Conservation (phyloP, 2,113 vertebrate genomes). For the Eublepharis macularius region DNA sequence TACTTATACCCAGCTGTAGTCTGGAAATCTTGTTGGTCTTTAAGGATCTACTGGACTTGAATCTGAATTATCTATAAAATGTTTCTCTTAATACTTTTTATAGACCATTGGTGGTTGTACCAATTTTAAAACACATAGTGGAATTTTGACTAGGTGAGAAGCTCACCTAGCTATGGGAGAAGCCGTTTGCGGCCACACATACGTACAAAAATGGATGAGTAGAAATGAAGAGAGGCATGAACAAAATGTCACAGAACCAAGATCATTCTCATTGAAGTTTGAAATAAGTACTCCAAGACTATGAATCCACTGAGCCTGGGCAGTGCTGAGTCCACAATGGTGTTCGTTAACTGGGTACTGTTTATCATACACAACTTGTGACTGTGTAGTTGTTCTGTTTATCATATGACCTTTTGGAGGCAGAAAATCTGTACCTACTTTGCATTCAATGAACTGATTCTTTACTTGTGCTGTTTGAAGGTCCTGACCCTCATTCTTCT, state of each 20-base stretch:
- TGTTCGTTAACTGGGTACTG: not conserved
- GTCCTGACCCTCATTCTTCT: conserved; percentile 22
- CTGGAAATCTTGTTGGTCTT: no score
- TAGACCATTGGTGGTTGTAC: not conserved
- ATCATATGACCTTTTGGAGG: conserved; percentile 49
- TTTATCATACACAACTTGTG: conserved; percentile 39
- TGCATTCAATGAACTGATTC: conserved; percentile 57
- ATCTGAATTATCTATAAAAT: not conserved
- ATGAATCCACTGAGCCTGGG: not conserved
- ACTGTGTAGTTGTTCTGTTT: conserved; percentile 33
- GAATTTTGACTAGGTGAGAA: not conserved
- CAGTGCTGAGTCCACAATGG: not conserved
- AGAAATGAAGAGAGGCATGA: not conserved
- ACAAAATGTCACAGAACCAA: not conserved
- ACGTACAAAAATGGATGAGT: not conserved
- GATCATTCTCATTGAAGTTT: not conserved
- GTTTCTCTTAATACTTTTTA: not conserved
- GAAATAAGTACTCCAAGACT: conserved; percentile 4
- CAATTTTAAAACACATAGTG: fast-evolving
- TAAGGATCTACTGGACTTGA: no score
- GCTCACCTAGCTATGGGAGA: not conserved
- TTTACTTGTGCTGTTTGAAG: conserved; percentile 24
- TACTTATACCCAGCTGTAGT: no score
- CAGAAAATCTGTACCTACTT: conserved; percentile 37
- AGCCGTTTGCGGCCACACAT: not conserved